Evolutionary conservation across 2,888 invertebrate species (phyloP), one percentile per base, ranked within the genome.

Genomic region (Torymus tubicola): DNA sequence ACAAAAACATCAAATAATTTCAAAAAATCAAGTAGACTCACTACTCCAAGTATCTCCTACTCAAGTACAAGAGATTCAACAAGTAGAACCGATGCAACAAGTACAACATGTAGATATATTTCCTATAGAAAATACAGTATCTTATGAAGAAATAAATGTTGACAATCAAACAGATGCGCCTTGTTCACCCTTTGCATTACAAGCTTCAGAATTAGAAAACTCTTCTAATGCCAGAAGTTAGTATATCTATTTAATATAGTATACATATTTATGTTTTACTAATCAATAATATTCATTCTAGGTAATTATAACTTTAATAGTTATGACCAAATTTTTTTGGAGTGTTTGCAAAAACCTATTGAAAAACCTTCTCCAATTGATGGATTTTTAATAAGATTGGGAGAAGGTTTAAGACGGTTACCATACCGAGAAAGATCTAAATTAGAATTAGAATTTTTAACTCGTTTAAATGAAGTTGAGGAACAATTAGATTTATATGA

Each of bases 251-350:
- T 31, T 11, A 63, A 24, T 13, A 68, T 52, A 52, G 8, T 24
- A 10, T 55, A 5, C 58, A 42, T 52, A 31, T 31, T 58, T 69
- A 42, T 57, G 16, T 71, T 52, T 58, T 18, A 69, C n/a, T 60
- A 2, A 50, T 60, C 14, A 5, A 5, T 50, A 5, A 5, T 18
- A 61, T 71, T 8, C 64, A 8, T 74, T 65, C 1, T n/a, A 74
- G 74, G 50, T 74, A 57, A 3, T 31, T 13, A 63, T 13, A 55
- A 60, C 21, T n/a, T 70, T 4, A 69, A 18, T 53, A 64, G 14
- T 14, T 78, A 24, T 78, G 78, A 78, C 12, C 64, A 78, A 16
- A 58, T 78, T 16, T 72, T 78, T 60, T 72, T 78, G 10, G 65
- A 78, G 16, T 71, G 57, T 53, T 24, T 78, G 0, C 57, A 71